Evolutionary conservation across 2,888 invertebrate species (phyloP).

Genomic region (Habrosyne pyritoides): DNA sequence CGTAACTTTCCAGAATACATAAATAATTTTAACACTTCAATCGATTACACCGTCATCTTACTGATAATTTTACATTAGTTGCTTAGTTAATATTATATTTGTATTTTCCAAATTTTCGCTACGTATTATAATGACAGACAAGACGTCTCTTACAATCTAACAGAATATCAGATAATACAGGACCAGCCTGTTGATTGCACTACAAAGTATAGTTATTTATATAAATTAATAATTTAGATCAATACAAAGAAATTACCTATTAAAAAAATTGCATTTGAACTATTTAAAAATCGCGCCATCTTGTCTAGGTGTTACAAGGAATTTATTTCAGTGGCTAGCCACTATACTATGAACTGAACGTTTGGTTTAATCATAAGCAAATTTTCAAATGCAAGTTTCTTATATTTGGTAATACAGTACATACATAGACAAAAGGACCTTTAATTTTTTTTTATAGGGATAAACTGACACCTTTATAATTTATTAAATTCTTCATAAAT

Average conservation of each 20-base stretch:
- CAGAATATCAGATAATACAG: constrained; percentile 64
- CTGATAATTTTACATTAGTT: constrained; percentile 43
- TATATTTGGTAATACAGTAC: background rate
- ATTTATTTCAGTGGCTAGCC: too few species aligned
- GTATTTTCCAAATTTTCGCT: constrained; percentile 41
- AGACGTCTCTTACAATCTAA: constrained; percentile 32
- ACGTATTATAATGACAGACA: constrained; percentile 19
- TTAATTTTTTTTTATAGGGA: background rate
- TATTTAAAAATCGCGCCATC: background rate
- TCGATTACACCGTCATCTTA: constrained; percentile 64
- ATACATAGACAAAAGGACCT: background rate
- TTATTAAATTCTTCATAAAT: too few species aligned
- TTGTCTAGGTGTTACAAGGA: background rate
- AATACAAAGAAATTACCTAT: background rate
- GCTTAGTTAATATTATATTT: constrained; percentile 37
- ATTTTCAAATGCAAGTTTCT: background rate
- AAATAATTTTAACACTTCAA: constrained; percentile 79
- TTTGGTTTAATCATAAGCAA: too few species aligned
- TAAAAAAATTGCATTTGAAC: background rate
- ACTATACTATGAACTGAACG: too few species aligned
- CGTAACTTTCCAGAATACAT: constrained; percentile 78
- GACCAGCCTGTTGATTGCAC: constrained; percentile 70
- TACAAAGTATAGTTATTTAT: constrained; percentile 40
- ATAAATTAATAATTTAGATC: constrained; percentile 5
- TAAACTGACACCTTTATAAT: too few species aligned